Base-by-base conservation (phyloP, 2,113 vertebrate species). In the Corythoichthys intestinalis region DNA sequence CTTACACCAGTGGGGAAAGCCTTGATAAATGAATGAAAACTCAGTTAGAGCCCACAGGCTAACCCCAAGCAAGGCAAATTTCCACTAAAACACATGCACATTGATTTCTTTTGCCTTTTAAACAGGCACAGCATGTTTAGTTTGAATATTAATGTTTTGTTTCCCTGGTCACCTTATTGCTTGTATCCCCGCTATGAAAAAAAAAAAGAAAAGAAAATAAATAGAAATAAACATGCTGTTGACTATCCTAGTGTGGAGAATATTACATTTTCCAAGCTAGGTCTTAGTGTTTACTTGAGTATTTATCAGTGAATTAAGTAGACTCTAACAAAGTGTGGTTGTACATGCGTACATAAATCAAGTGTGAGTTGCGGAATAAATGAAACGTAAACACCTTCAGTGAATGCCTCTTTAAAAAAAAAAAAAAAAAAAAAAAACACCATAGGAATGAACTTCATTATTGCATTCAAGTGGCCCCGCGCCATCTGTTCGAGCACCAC, bases 401-500 rank as follows among this genome's bases (percentile, higher is more conserved):
- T 73, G 68, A 75, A 70, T 78, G 85, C 47, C 71, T 85, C 74
- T 82, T 67, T 85, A 82, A 54, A 54, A 11, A 7, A 34, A 56
- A 11, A 54, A 13, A 56, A 11, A 54, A 13, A 34, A 57, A 34
- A 57, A 35, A 15, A 14, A 50, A 12, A 70, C 71, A 47, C 72
- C 12, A 63, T 77, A 75, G 76, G 63, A 83, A 73, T 81, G 71
- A 84, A 74, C 78, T 79, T 81, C 79, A 81, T 83, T 65, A 73
- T 79, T 83, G 83, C 82, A 79, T 86, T 88, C 75, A 37, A 83
- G 81, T 86, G 79, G 82, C 75, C 80, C 72, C 71, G 81, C 75
- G 83, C 89, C 88, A 90, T 88, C 88, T 89, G 86, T 86, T 85
- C 67, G 71, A 74, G 81, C 82, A 77, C 79, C 83, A 78, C 73